Conservation (phyloP, 1,140 invertebrate species). For the Phthorimaea operculella region DNA sequence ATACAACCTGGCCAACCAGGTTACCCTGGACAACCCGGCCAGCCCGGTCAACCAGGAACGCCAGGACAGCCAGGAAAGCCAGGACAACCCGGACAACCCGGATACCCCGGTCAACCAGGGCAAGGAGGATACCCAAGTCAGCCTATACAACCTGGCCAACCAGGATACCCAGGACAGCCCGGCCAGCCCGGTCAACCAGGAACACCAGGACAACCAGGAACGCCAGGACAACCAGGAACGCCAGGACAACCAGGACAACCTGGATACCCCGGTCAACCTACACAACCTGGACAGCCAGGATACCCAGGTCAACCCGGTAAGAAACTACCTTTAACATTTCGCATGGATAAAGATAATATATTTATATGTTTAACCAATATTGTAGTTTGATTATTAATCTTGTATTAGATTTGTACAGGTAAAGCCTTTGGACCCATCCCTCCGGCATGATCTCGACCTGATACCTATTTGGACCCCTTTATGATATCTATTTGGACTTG, state of each 20-base stretch:
- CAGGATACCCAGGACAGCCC: slow-evolving; percentile 4
- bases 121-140: too few relatives aligned
- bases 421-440: too few relatives aligned
- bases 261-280: slow-evolving; percentile 8
- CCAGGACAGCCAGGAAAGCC: neutral
- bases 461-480: too few relatives aligned
- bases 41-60: neutral
- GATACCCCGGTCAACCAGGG: neutral
- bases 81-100: slow-evolving; percentile 13
- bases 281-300: slow-evolving; percentile 9
- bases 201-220: slow-evolving; percentile 22
- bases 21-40: slow-evolving; percentile 8
- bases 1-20: slow-evolving; percentile 11
- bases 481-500: too few relatives aligned
- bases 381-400: too few relatives aligned
- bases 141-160: too few relatives aligned
- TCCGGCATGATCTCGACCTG: too few relatives aligned
- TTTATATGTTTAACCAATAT: too few relatives aligned
- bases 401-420: too few relatives aligned
- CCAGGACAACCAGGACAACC: slow-evolving; percentile 19
- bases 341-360: too few relatives aligned
- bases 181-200: slow-evolving; percentile 23
- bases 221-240: slow-evolving; percentile 17
- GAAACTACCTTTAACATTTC: too few relatives aligned
- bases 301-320: slow-evolving; percentile 15